Conservation (phyloP, 2,888 invertebrate species). For the Labia minor region DNA sequence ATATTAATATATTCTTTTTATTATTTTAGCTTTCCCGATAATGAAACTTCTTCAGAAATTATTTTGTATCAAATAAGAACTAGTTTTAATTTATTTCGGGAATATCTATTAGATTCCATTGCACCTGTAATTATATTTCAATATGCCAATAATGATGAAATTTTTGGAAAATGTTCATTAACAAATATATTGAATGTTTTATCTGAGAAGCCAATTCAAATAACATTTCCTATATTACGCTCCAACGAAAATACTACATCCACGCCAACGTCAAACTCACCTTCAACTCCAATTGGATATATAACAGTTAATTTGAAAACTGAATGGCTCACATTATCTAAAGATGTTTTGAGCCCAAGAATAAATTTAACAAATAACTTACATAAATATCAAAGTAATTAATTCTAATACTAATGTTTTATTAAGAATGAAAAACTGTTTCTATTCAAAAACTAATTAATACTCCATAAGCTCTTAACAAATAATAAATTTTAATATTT, state of each 20-base stretch:
- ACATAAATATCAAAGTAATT: background rate
- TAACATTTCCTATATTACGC: background rate
- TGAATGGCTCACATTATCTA: background rate
- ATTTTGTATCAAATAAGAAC: background rate
- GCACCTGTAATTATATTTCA: background rate
- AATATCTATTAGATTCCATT: background rate
- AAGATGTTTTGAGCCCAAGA: background rate
- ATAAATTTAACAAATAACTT: background rate
- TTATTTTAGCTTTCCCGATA: background rate
- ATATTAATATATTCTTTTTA: too few relatives aligned
- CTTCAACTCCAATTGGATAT: background rate
- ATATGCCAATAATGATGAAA: background rate
- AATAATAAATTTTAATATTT: too few relatives aligned
- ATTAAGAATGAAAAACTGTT: too few relatives aligned
- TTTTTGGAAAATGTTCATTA: background rate
- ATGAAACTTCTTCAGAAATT: background rate
- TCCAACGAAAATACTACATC: background rate
- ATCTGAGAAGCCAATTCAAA: background rate
- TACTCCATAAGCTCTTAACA: too few relatives aligned
- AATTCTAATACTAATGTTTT: too few relatives aligned
- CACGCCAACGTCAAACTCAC: background rate
- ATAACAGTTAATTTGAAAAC: background rate
- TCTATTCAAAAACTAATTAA: too few relatives aligned
- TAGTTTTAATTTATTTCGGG: background rate
- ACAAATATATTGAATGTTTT: background rate